Evolutionary conservation across 2,888 invertebrate species (phyloP), one percentile per base, ranked within the genome.

Genomic region (Brenthis daphne): DNA sequence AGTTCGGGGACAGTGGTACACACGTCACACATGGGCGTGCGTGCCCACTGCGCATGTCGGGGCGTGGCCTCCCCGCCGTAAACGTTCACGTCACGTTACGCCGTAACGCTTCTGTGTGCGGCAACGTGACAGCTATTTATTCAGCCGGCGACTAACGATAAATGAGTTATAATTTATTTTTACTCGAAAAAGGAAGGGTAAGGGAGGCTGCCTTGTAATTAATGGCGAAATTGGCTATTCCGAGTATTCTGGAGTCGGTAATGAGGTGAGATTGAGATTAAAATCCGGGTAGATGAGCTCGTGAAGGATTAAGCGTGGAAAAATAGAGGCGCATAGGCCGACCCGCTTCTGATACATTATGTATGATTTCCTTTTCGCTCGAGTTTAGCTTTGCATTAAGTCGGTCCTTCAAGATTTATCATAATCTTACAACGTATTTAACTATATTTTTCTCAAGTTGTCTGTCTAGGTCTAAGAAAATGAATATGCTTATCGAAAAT

Each of bases 151-250:
- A 81, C 79, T 82, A 79, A 88, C 89, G 86, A 92, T 91, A 92
- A 92, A 92, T 91, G 91, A 89, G 85, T 92, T 90, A 91, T 88
- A 90, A 92, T 92, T 92, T 91, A 91, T 92, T 92, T 92, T 92
- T 91, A 89, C 92, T 84, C 85, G 86, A 86, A 90, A 90, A 88
- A 87, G 89, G 88, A 85, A 86, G 88, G 88, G 89, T 86, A 85
- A 83, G 84, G 85, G 84, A 81, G 85, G 81, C 79, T 75, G 78
- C 81, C 78, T 73, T 64, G 88, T 90, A 92, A 91, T 92, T 92
- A 92, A 92, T 92, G 91, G 83, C 81, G 85, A 85, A 91, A 92
- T 92, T 92, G 92, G 89, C 92, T 90, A 89, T 91, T 90, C 90
- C 87, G 84, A 89, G 89, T 87, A 88, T 91, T 92, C 85, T 85